These are phyloP conservation scores for Rhyacophila evoluta DNA, from an alignment of 2,888 invertebrate genomes.

Conservation along the genomic window DNA sequence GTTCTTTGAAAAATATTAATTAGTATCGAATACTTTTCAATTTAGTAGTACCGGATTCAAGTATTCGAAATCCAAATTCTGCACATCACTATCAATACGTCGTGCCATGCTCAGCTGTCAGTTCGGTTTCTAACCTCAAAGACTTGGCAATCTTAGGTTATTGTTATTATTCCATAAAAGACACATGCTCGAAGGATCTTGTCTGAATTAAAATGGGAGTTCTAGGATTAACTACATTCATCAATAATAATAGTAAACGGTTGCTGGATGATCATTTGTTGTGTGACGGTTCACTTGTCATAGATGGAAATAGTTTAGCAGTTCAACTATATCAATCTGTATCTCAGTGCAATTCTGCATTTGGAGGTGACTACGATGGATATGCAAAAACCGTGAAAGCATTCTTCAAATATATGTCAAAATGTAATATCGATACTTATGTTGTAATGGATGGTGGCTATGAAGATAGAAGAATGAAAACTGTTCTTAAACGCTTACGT, in stretches of 20 bases:
- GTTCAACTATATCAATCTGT: conserved; percentile 76
- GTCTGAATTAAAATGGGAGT: conserved; percentile 78
- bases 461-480: conserved; percentile 78
- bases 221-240: conserved; percentile 84
- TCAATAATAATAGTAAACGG: conserved; percentile 73
- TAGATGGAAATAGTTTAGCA: conserved; percentile 85
- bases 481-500: conserved; percentile 71
- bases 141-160: no score
- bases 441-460: conserved; percentile 87
- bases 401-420: conserved; percentile 78
- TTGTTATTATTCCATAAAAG: not conserved
- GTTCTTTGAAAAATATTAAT: no score
- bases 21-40: no score
- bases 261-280: conserved; percentile 74
- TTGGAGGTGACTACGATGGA: conserved; percentile 89
- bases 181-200: not conserved
- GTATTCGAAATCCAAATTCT: no score
- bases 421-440: conserved; percentile 78
- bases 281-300: conserved; percentile 77
- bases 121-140: not conserved
- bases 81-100: no score
- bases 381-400: conserved; percentile 74
- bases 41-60: no score
- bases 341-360: conserved; percentile 76
- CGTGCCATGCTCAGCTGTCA: no score